phyloP scores from a whole-genome alignment of 2,888 invertebrate genomes.

The Diaprepes abbreviatus region DNA sequence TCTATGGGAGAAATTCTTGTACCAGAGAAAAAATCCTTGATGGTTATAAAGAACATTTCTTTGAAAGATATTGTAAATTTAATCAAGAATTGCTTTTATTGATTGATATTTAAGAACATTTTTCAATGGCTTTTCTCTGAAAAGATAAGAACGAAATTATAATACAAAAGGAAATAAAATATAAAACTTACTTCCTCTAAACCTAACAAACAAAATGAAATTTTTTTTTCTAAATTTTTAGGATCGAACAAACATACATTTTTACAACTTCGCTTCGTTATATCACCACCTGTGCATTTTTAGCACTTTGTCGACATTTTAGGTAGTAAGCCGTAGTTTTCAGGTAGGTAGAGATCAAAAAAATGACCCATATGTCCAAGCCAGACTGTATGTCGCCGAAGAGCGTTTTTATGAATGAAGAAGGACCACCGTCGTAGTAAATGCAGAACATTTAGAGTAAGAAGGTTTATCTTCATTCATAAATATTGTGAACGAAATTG shows the following conservation, averaged over 20 bases:
- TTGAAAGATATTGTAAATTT: too few relatives aligned
- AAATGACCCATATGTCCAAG: not conserved
- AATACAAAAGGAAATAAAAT: too few relatives aligned
- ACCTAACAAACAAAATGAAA: not conserved
- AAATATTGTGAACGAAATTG: conserved; percentile 13
- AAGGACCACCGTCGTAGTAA: conserved; percentile 23
- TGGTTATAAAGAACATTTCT: too few relatives aligned
- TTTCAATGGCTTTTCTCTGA: too few relatives aligned
- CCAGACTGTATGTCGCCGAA: conserved; percentile 23
- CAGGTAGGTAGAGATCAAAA: too few relatives aligned
- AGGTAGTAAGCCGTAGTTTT: too few relatives aligned
- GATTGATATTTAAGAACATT: too few relatives aligned
- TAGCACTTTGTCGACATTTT: not conserved
- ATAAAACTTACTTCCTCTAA: not conserved
- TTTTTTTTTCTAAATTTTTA: not conserved
- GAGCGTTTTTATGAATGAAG: conserved; percentile 10
- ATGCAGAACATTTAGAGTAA: conserved; percentile 5
- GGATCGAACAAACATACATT: not conserved
- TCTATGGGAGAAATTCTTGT: too few relatives aligned
- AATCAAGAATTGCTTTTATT: too few relatives aligned
- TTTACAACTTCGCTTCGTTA: not conserved
- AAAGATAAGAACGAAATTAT: too few relatives aligned
- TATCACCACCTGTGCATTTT: conserved; percentile 13
- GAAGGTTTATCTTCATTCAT: conserved; percentile 25
- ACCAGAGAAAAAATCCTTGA: too few relatives aligned